Evolutionary conservation across 2,113 vertebrate genomes (phyloP), one percentile per base, ranked within the genome.

Genomic region (Xenus cinereus): DNA sequence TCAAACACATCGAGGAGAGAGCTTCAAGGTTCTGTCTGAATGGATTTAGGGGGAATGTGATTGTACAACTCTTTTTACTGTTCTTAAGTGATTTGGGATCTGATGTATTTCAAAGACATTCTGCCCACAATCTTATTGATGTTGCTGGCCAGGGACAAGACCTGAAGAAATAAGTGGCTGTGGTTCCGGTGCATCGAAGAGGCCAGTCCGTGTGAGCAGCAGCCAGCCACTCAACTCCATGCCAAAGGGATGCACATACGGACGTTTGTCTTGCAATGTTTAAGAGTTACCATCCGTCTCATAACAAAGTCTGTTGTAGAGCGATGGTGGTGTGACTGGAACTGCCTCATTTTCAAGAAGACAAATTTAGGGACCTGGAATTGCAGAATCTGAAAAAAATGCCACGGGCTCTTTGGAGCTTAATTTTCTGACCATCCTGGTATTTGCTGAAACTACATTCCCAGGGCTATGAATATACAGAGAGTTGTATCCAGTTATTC

Each of bases 211-310:
- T 2, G 6, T 30, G 74, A 69, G 54, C 56, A 86, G 63, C 41
- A 89, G 82, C 22, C 59, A 96, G 71, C 30, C 54, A 76, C 24
- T 73, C 57, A 75, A 53, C 48, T 66, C 71, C 30, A 37, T 3
- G 20, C 57, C 67, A 62, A 88, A 86, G 48, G 3, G 30, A 88
- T 53, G 35, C 62, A 82, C 74, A 79, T 22, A 93, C 56, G 53
- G 82, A 93, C 5, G 3, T 76, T 71, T 39, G 63, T 87, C 85
- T 87, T 90, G 41, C 41, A 83, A 18, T 41, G 53, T 46, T 95
- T 88, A 93, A 90, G 71, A 79, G 74, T 48, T 68, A 68, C 78
- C 87, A 91, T 90, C 67, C 77, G 87, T 71, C 91, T 88, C 69
- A 33, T 53, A 89, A 94, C 64, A 54, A 91, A 87, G 54, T 16